Evolutionary conservation across 30 jellyfish, hydroid and myxozoan genomes (phyloP).

Genomic region (Rhopilema esculentum): DNA sequence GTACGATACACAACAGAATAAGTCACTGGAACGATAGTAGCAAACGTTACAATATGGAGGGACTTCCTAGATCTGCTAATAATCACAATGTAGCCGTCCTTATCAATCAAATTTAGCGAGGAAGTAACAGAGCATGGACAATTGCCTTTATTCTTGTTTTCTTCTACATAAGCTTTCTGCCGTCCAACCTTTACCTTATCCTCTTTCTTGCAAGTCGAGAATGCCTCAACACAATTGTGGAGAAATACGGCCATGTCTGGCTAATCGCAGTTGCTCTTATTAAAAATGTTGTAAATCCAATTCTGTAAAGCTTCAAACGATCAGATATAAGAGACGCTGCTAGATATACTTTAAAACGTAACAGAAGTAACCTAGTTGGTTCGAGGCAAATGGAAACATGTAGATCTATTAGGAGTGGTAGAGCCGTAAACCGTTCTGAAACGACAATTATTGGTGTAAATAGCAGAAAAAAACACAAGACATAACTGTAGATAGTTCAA

Average conservation of each 20-base stretch:
- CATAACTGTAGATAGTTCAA: too few relatives aligned
- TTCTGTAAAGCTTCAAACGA: conserved; percentile 7
- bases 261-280: background rate
- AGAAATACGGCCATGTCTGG: conserved; percentile 6
- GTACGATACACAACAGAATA: background rate
- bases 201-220: background rate
- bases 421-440: background rate
- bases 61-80: background rate
- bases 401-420: background rate
- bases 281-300: conserved; percentile 13
- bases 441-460: too few relatives aligned
- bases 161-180: conserved; percentile 17
- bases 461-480: too few relatives aligned
- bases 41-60: background rate
- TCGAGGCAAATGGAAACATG: background rate
- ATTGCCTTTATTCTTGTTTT: conserved; percentile 8
- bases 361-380: background rate
- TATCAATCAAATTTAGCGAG: background rate
- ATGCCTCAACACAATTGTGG: background rate
- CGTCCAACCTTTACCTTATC: conserved; percentile 15
- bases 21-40: background rate
- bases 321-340: conserved; percentile 14
- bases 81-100: background rate
- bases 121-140: conserved; percentile 7
- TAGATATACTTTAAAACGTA: background rate